Base-by-base conservation (phyloP, 2,888 invertebrate genomes). In the Clistopyga incitator region DNA sequence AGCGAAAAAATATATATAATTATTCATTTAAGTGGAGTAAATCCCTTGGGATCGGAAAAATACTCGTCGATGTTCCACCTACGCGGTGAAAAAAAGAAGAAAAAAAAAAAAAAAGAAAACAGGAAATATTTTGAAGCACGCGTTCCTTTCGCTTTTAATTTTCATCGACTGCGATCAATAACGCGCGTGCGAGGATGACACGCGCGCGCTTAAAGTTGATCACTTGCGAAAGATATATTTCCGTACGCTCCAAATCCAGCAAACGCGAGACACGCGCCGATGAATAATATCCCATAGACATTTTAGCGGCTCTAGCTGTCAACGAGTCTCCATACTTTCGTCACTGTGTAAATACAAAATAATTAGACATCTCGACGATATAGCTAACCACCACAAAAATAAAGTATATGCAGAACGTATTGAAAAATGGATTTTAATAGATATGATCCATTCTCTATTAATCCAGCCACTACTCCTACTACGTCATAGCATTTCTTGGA, bases 241-340 rank as follows among this genome's bases (percentile, higher is more conserved):
- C 47, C 13, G 65, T 34, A 71, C 61, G 45, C 72, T 64, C 42
- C n/a, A 50, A 71, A 71, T 65, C 54, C 45, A 45, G 47, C 20
- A 70, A 67, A 72, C 65, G 71, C 38, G 64, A 59, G 71, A 81
- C 67, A 72, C 59, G 71, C 65, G 65, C 18, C 65, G 38, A 77
- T 72, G 59, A 68, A 67, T 67, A 71, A 77, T 77, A 71, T 59
- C 38, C 20, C 34, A 34, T 65, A 34, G 42, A 75, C 50, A 38
- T 47, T 50, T 67, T 18, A 50, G 29, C 42, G 38, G 65, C 50
- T 20, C 50, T 25, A 15, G 6, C 64, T 64, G 50, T 75, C 64
- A 75, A 11, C 64, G 64, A 29, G 29, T 45, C 25, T 42, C 56
- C 20, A 15, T 56, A 25, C 10, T 68, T 45, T 56, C 25, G 15